Percentiles rank a stretch among this genome's conserved stretches.
Conservation (phyloP, 2,797 vertebrate genomes). For the Megaceryle alcyon region DNA sequence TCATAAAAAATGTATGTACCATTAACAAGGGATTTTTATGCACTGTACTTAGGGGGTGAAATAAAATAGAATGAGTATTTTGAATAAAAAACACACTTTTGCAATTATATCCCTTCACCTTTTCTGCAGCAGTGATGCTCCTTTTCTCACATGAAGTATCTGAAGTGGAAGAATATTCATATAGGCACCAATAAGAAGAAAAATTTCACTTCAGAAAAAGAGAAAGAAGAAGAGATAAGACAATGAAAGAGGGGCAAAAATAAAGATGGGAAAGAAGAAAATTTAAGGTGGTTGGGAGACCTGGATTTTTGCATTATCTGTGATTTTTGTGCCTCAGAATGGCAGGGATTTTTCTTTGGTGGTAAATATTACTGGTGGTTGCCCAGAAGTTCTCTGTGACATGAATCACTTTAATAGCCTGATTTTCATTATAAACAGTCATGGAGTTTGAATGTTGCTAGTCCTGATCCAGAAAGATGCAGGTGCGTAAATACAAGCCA, state of each 20-base stretch:
- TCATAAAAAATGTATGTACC: conserved; percentile 77
- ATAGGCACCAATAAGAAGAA: not conserved
- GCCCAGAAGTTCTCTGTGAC: not conserved
- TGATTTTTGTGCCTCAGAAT: not conserved
- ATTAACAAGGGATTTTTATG: conserved; percentile 62
- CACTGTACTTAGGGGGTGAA: not conserved
- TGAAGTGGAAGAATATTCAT: conserved; percentile 9
- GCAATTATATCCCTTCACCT: conserved; percentile 28
- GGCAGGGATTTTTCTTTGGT: not conserved
- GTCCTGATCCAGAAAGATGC: not conserved
- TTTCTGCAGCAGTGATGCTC: not conserved
- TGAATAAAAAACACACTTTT: conserved; percentile 49
- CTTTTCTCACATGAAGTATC: not conserved
- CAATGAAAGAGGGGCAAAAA: not conserved
- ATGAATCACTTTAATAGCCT: not conserved
- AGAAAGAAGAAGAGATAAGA: not conserved
- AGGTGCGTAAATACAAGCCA: not conserved
- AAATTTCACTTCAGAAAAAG: not conserved
- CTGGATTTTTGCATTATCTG: not conserved
- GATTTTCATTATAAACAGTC: not conserved
- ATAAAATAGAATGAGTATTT: conserved; percentile 57
- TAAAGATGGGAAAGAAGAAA: not conserved
- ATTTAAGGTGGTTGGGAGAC: not conserved
- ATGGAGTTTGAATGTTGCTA: not conserved
- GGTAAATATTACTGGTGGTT: not conserved